Percentiles rank a stretch among this genome's conserved stretches.
Conservation (phyloP, 2,113 vertebrate genomes). For the Pholis gunnellus region DNA sequence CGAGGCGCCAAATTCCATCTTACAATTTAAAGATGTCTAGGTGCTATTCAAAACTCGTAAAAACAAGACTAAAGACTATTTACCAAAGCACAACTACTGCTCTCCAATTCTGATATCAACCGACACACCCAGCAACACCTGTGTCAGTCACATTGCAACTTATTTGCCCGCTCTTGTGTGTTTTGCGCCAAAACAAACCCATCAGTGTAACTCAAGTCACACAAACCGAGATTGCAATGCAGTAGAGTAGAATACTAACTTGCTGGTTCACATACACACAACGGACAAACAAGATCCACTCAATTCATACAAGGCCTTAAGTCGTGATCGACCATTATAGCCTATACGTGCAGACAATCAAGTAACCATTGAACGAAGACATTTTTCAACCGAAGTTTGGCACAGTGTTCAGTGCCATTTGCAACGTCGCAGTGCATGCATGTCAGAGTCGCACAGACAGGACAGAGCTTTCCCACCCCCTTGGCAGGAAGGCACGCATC, state of each 20-base stretch:
- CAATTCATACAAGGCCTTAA: slow-evolving; percentile 47
- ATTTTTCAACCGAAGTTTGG: slow-evolving; percentile 37
- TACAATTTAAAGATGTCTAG: not conserved
- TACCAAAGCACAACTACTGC: not conserved
- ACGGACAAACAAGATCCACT: not conserved
- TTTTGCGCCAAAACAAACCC: slow-evolving; percentile 28
- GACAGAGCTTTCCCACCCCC: slow-evolving; percentile 14
- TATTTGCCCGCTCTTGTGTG: not conserved
- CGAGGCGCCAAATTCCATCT: slow-evolving; percentile 11
- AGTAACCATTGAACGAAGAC: not conserved
- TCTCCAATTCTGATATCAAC: slow-evolving; percentile 12
- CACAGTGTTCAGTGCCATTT: not conserved
- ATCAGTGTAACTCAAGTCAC: not conserved
- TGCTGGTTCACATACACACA: not conserved
- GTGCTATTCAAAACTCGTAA: not conserved
- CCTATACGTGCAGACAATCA: not conserved
- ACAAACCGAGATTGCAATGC: not conserved
- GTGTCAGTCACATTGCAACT: not conserved
- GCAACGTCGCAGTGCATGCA: slow-evolving; percentile 47
- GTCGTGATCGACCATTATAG: slow-evolving; percentile 46
- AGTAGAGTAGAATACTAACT: not conserved
- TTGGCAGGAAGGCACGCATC: slow-evolving; percentile 58
- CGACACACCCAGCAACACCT: not conserved
- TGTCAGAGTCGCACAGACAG: slow-evolving; percentile 35
- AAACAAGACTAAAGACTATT: not conserved